These are phyloP conservation scores for Scomber colias DNA, from an alignment of 2,113 vertebrate genomes.

Conservation along the genomic window DNA sequence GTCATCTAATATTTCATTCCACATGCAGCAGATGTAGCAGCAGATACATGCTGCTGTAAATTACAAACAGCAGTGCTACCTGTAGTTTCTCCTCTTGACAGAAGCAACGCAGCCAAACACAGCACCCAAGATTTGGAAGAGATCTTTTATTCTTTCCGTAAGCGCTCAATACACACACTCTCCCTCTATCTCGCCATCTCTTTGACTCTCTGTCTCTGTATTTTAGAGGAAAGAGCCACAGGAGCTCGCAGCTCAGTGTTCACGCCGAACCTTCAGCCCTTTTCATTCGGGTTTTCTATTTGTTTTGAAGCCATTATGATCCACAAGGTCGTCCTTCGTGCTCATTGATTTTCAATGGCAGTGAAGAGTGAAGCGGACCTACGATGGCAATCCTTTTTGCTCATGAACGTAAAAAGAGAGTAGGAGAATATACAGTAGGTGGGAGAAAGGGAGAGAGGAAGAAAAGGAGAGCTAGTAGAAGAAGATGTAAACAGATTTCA, in stretches of 20 bases:
- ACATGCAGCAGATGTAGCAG: not conserved
- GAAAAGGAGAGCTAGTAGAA: not conserved
- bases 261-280: constrained; percentile 3
- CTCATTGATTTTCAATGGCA: constrained; percentile 48
- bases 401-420: not conserved
- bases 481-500: constrained; percentile 2
- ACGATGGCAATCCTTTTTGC: not conserved
- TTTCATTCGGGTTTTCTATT: constrained; percentile 34
- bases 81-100: constrained; percentile 25
- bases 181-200: not conserved
- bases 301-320: constrained; percentile 44
- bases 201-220: not conserved
- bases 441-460: too few species aligned
- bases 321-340: constrained; percentile 34
- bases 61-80: not conserved
- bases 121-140: not conserved
- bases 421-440: not conserved
- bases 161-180: not conserved
- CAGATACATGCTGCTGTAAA: constrained; percentile 22
- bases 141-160: not conserved
- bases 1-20: constrained; percentile 25
- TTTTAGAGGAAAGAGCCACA: constrained; percentile 5
- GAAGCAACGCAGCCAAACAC: constrained; percentile 20
- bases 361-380: constrained; percentile 7
- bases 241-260: constrained; percentile 8